These are phyloP conservation scores for Arctocebus calabarensis DNA, from an alignment of 2,797 vertebrate genomes.

Conservation along the genomic window DNA sequence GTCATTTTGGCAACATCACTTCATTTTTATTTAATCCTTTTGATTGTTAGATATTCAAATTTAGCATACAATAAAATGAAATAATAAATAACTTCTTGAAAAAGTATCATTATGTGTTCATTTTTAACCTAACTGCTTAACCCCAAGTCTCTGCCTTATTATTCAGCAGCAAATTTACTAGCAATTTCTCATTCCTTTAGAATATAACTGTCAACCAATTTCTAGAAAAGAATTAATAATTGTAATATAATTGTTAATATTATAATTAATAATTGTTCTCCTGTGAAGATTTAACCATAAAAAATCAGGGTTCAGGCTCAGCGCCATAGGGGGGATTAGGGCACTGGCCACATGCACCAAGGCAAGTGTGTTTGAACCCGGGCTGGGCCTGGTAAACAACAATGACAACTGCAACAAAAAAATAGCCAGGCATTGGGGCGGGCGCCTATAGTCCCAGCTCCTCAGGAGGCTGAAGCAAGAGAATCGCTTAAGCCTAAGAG, in stretches of 20 bases:
- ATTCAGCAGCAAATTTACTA: neutral
- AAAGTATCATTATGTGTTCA: neutral
- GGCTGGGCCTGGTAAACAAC: too few species aligned
- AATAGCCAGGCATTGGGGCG: too few species aligned
- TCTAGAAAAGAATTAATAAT: neutral
- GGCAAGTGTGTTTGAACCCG: too few species aligned
- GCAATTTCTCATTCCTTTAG: neutral
- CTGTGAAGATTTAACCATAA: neutral
- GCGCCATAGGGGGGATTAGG: too few species aligned
- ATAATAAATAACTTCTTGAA: neutral
- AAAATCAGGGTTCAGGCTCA: neutral
- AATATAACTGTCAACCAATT: neutral
- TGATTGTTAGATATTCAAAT: neutral
- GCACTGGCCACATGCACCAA: too few species aligned
- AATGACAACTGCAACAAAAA: too few species aligned
- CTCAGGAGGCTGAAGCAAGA: too few species aligned
- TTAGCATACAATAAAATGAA: neutral
- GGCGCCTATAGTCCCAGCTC: too few species aligned
- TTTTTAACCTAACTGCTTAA: neutral
- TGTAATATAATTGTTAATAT: too few species aligned
- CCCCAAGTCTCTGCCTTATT: neutral
- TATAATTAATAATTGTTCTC: neutral
- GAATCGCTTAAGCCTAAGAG: too few species aligned
- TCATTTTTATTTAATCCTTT: conserved; percentile 30
- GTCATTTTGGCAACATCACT: neutral